Evolutionary conservation across 2,797 vertebrate genomes (phyloP), one percentile per base, ranked within the genome.

Genomic region (Pantherophis alleghaniensis): DNA sequence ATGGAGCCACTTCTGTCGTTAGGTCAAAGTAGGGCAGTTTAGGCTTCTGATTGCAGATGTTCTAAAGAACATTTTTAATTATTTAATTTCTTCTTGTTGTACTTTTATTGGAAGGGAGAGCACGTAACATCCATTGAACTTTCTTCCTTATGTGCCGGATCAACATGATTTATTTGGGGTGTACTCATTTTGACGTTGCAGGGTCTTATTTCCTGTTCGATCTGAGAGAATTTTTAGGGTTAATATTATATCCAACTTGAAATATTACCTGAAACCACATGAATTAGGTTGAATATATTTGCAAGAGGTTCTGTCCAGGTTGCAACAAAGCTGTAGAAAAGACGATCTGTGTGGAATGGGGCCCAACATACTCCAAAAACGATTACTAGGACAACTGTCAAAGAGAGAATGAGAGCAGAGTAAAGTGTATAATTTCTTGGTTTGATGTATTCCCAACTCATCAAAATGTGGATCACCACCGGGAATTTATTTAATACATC

Each of bases 301-400:
- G 97, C 97, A 90, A 98, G 94, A 79, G 97, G 94, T 91, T 98
- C 97, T 1, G 97, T 98, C 98, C 98, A 98, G 61, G 98, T 96
- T 59, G 97, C 95, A 91, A 98, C 96, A 86, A 98, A 98, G 94
- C 98, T 98, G 96, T 98, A 98, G 97, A 98, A 98, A 32, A 98
- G 97, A 47, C 97, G 95, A 24, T 98, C 97, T 83, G 97, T 47
- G 0, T 98, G 98, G 95, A 98, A 98, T 0, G 98, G 98, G 87
- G 97, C 97, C 98, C 98, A 98, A 92, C 98, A 98, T 91, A 98
- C 88, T 42, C 96, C 98, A 96, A 98, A 98, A 86, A 97, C 96
- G 90, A 97, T 97, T 92, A 98, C 98, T 0, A 98, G 96, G 42
- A 98, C 97, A 96, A 97, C 98, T 98, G 95, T 28, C 16, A 57